These are phyloP conservation scores for Dicentrarchus labrax DNA, from an alignment of 2,113 vertebrate species.

Conservation along the genomic window DNA sequence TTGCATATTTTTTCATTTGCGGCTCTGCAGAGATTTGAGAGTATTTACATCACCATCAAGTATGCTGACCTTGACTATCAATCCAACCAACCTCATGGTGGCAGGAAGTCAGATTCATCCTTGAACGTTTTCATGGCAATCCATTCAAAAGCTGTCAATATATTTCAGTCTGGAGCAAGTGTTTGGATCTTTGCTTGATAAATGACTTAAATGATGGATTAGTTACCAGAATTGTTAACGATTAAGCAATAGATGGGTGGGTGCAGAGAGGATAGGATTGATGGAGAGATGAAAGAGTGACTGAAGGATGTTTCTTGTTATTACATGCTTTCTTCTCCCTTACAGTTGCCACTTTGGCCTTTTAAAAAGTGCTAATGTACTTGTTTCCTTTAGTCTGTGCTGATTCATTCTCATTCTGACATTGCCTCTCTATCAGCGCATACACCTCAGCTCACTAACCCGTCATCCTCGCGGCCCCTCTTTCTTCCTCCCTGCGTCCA, in stretches of 20 bases:
- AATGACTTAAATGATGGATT: not conserved
- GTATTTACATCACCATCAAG: not conserved
- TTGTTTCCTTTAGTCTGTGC: not conserved
- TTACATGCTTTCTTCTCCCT: not conserved
- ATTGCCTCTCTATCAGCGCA: not conserved
- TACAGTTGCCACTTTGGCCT: no score
- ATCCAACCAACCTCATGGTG: not conserved
- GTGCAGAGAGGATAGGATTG: not conserved
- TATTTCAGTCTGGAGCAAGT: not conserved
- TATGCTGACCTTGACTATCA: not conserved
- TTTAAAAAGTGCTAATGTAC: no score
- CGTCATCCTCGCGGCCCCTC: not conserved
- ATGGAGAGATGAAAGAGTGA: not conserved
- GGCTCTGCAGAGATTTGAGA: no score
- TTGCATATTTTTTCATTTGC: not conserved
- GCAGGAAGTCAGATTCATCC: not conserved
- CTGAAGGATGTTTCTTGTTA: not conserved
- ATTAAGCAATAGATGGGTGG: not conserved
- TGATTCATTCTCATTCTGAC: not conserved
- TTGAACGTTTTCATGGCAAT: not conserved
- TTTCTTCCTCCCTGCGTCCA: constrained; percentile 11
- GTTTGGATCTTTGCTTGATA: not conserved
- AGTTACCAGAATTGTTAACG: no score
- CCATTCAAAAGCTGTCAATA: not conserved
- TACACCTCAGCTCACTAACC: constrained; percentile 26